phyloP scores from a whole-genome alignment of 2,888 invertebrate genomes.

The Melolontha melolontha region DNA sequence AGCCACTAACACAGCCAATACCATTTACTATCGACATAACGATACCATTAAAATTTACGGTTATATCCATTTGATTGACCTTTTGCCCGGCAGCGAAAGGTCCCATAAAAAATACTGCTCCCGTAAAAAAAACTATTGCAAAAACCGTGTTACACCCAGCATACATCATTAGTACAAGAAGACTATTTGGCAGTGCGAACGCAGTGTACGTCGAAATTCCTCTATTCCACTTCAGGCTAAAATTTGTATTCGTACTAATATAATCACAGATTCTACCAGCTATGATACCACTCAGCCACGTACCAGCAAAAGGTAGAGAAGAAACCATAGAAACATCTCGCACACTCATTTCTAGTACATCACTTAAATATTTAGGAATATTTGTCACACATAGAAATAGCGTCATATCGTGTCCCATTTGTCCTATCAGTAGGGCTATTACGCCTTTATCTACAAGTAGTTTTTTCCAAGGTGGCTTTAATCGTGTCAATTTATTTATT shows the following conservation, averaged over 20 bases:
- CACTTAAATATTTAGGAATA: slow-evolving; percentile 77
- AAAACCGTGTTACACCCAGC: slow-evolving; percentile 66
- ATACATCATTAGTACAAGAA: slow-evolving; percentile 26
- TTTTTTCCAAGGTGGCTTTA: slow-evolving; percentile 35
- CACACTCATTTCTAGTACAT: slow-evolving; percentile 75
- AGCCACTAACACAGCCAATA: slow-evolving; percentile 72
- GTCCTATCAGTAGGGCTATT: slow-evolving; percentile 80
- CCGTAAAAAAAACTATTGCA: slow-evolving; percentile 69
- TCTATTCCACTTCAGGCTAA: slow-evolving; percentile 21
- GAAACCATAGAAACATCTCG: slow-evolving; percentile 73
- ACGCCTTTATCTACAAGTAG: slow-evolving; percentile 70
- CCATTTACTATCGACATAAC: slow-evolving; percentile 75
- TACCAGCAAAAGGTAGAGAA: slow-evolving; percentile 74
- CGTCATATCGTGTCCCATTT: slow-evolving; percentile 79
- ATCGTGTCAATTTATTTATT: not conserved
- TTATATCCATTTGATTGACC: slow-evolving; percentile 74
- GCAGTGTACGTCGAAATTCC: slow-evolving; percentile 12
- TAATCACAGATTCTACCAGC: slow-evolving; percentile 68
- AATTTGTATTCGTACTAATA: not conserved
- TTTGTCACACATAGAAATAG: slow-evolving; percentile 79
- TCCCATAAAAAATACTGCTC: slow-evolving; percentile 76
- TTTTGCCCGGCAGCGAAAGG: slow-evolving; percentile 77
- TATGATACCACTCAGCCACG: slow-evolving; percentile 74
- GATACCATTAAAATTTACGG: slow-evolving; percentile 74
- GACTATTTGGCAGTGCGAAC: slow-evolving; percentile 2